phyloP scores from a whole-genome alignment of 2,113 vertebrate genomes.

The Seriola dumerili region DNA sequence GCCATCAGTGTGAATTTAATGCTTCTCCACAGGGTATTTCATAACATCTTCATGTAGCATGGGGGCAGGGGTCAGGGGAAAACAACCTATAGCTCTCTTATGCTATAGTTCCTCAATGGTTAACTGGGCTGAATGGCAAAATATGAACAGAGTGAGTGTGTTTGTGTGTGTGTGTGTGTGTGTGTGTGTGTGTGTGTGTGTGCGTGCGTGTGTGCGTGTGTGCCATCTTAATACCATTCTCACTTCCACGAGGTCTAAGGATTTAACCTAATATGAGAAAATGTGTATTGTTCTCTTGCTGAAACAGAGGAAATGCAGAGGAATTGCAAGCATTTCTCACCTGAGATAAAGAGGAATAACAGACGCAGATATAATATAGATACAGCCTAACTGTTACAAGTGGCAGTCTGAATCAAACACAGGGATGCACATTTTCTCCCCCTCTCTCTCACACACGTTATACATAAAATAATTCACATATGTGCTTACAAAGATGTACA shows the following conservation, averaged over 20 bases:
- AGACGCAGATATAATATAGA: not conserved
- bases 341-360: not conserved
- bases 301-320: constrained; percentile 1
- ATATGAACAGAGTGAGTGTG: not conserved
- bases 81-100: not conserved
- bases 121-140: not conserved
- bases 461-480: not conserved
- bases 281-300: constrained; percentile 27
- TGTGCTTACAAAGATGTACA: not conserved
- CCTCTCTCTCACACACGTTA: not conserved
- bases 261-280: constrained; percentile 51
- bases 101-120: not conserved
- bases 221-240: not conserved
- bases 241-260: not conserved
- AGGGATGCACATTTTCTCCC: not conserved
- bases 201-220: too few species aligned
- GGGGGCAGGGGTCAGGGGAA: not conserved
- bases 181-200: not conserved
- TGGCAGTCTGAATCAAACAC: not conserved
- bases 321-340: constrained; percentile 23
- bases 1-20: not conserved
- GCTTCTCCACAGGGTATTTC: not conserved
- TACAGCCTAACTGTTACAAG: not conserved
- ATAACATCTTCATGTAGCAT: not conserved
- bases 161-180: not conserved